A percentile compares a stretch with the other conserved stretches of the same genome.
These are phyloP conservation scores for Chelmon rostratus DNA, from an alignment of 2,797 vertebrate species.

Conservation along the genomic window DNA sequence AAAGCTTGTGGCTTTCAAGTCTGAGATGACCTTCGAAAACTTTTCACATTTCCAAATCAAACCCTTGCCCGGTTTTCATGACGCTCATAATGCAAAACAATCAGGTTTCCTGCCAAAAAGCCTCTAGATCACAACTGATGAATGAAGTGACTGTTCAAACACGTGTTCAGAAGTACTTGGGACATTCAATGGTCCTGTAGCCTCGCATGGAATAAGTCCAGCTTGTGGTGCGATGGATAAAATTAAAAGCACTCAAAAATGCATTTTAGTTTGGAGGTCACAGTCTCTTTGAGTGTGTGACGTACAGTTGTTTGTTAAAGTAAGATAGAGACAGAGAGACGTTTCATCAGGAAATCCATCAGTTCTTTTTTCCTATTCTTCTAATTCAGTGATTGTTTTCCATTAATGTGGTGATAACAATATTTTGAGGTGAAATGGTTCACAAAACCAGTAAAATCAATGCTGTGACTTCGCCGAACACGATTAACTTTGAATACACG, in stretches of 20 bases:
- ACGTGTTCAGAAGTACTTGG: slow-evolving; percentile 39
- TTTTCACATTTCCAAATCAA: slow-evolving; percentile 33
- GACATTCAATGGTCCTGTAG: slow-evolving; percentile 58
- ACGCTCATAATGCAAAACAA: slow-evolving; percentile 47
- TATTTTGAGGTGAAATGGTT: slow-evolving; percentile 7
- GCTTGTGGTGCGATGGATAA: slow-evolving; percentile 29
- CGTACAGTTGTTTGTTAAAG: slow-evolving; percentile 26
- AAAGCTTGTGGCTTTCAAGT: slow-evolving; percentile 17
- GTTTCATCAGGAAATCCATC: slow-evolving; percentile 4
- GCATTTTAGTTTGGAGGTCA: slow-evolving; percentile 37
- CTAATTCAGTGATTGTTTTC: slow-evolving; percentile 26
- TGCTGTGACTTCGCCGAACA: slow-evolving; percentile 33
- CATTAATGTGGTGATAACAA: slow-evolving; percentile 17
- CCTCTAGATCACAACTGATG: slow-evolving; percentile 43
- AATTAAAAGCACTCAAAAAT: slow-evolving; percentile 37
- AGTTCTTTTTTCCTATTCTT: neutral
- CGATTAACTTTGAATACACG: slow-evolving; percentile 38
- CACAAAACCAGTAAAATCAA: slow-evolving; percentile 13
- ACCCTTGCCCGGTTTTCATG: slow-evolving; percentile 30
- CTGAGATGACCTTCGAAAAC: slow-evolving; percentile 34
- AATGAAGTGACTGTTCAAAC: slow-evolving; percentile 41
- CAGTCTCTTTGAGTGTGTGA: slow-evolving; percentile 49
- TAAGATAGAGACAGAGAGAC: slow-evolving; percentile 18
- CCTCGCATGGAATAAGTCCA: slow-evolving; percentile 47
- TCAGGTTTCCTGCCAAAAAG: slow-evolving; percentile 42